A percentile compares a stretch with the other conserved stretches of the same genome.
These are phyloP conservation scores for Parotocinclus haroldoi DNA, from an alignment of 2,797 vertebrate species.

Conservation along the genomic window DNA sequence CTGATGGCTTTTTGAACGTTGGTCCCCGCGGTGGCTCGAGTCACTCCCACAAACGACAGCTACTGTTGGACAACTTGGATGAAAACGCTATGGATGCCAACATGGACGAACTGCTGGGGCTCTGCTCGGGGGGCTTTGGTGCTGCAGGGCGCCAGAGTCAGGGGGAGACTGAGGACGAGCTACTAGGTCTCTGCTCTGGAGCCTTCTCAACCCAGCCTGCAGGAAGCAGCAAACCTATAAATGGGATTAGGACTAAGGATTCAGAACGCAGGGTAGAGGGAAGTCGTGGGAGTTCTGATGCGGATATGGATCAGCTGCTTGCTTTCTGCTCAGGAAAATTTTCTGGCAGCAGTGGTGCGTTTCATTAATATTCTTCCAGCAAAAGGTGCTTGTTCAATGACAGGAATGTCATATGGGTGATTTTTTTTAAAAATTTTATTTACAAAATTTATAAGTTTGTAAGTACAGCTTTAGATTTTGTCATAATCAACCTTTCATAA, in stretches of 20 bases:
- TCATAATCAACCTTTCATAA: too few species aligned
- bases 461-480: too few species aligned
- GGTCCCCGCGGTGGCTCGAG: constrained; percentile 59
- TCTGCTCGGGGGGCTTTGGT: constrained; percentile 81
- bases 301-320: constrained; percentile 79
- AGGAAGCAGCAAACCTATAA: constrained; percentile 54
- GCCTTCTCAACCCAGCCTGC: constrained; percentile 73
- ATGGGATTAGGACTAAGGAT: constrained; percentile 55
- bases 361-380: too few species aligned
- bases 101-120: constrained; percentile 89
- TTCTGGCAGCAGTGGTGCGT: constrained; percentile 64
- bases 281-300: constrained; percentile 74
- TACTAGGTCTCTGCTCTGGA: constrained; percentile 88
- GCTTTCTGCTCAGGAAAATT: constrained; percentile 86
- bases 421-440: too few species aligned
- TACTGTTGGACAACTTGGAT: constrained; percentile 86
- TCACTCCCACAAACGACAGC: constrained; percentile 80
- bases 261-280: constrained; percentile 49
- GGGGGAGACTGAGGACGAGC: constrained; percentile 71
- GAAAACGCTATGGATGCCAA: constrained; percentile 98
- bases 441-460: too few species aligned
- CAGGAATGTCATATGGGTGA: too few species aligned
- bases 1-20: constrained; percentile 84
- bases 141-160: constrained; percentile 19
- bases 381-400: too few species aligned